These are phyloP conservation scores for Vandiemenella viatica DNA, from an alignment of 2,888 invertebrate genomes.

Conservation along the genomic window DNA sequence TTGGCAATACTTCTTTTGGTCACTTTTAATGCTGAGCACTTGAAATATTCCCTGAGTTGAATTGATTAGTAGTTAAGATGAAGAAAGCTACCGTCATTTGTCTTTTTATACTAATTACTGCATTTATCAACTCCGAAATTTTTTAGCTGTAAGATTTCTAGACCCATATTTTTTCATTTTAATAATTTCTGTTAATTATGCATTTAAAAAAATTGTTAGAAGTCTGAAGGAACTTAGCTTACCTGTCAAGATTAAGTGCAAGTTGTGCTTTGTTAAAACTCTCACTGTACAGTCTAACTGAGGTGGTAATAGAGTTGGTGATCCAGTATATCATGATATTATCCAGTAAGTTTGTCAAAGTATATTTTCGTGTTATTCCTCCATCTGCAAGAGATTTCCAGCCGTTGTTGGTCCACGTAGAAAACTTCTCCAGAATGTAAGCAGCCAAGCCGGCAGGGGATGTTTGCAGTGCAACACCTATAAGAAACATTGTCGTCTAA, in stretches of 20 bases:
- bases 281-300: conserved; percentile 33
- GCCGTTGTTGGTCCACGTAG: conserved; percentile 29
- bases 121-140: too few species aligned
- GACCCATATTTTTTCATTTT: too few species aligned
- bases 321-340: conserved; percentile 40
- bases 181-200: neutral
- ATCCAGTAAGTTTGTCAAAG: conserved; percentile 34
- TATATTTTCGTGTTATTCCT: conserved; percentile 29
- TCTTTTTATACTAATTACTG: too few species aligned
- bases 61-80: too few species aligned
- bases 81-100: too few species aligned
- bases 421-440: conserved; percentile 39
- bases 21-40: too few species aligned
- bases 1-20: too few species aligned
- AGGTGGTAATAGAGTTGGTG: conserved; percentile 29
- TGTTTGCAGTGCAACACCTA: conserved; percentile 30
- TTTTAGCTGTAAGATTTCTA: too few species aligned
- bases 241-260: conserved; percentile 7
- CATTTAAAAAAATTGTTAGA: neutral
- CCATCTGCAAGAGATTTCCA: conserved; percentile 27
- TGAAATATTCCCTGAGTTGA: too few species aligned
- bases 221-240: too few species aligned
- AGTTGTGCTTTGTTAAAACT: conserved; percentile 7
- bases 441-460: conserved; percentile 37
- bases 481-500: too few species aligned